Evolutionary conservation across 2,888 invertebrate genomes (phyloP), one percentile per base, ranked within the genome.

Genomic region (Philopedon plagiatum): DNA sequence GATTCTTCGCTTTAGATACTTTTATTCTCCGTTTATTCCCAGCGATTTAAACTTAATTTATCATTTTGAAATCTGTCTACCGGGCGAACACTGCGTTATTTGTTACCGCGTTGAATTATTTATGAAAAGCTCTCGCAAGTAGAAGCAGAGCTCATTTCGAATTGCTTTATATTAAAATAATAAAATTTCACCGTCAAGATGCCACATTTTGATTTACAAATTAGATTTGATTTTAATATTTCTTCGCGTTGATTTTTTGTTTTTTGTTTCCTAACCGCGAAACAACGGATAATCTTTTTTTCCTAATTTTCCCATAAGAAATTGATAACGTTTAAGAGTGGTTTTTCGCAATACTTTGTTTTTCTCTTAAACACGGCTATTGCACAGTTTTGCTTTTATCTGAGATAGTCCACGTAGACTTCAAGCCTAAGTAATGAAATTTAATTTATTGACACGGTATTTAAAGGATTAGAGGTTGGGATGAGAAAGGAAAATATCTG

Each of bases 81-180:
- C 65, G 64, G 51, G 71, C 64, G 65, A 65, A 51, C 66, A 62
- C 61, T 71, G 51, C 71, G 65, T 71, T 71, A 71, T 71, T 71
- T 66, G 66, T 71, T 71, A 61, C 61, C 54, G 56, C 29, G 66
- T 62, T 71, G 71, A 71, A 71, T 71, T 66, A 71, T 71, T 71
- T 66, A 71, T 66, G 66, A 66, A 71, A 66, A 44, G 56, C 56
- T 54, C 70, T n/a, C n/a, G n/a, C 57, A 56, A 62, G 62, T 44
- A 69, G 29, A 29, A 29, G 62, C 19, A 62, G 63, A 73, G 68
- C 76, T 76, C 76, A 75, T 73, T 75, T 70, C 73, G 75, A 76
- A 76, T 76, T 78, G 77, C 76, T 78, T 78, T 78, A 70, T 75
- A 76, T 76, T 76, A 75, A 77, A 77, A 77, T 77, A 76, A 77